Conservation (phyloP, 2,797 vertebrate species). For the Nannoperca australis region DNA sequence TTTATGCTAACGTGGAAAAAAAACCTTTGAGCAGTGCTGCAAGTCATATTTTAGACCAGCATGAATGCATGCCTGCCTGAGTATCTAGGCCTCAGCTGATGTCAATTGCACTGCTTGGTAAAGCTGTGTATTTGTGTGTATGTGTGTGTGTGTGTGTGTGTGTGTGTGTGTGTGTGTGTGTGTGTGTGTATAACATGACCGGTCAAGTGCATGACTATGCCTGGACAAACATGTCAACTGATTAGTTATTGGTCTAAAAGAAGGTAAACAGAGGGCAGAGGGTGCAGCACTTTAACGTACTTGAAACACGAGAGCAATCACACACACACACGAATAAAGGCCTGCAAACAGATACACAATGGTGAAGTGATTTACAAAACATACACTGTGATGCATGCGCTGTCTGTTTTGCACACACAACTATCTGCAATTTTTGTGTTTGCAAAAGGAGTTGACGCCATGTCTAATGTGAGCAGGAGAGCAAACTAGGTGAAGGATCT, state of each 20-base stretch:
- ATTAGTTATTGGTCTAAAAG: conserved; percentile 65
- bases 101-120: conserved; percentile 22
- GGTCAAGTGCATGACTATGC: conserved; percentile 66
- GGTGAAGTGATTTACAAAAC: conserved; percentile 51
- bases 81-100: conserved; percentile 52
- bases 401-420: conserved; percentile 21
- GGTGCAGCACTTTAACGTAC: conserved; percentile 62
- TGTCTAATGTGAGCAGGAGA: conserved; percentile 49
- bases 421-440: conserved; percentile 57
- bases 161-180: conserved; percentile 16
- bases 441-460: conserved; percentile 61
- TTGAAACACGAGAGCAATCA: conserved; percentile 56
- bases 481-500: conserved; percentile 37
- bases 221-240: conserved; percentile 64
- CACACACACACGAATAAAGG: conserved; percentile 5
- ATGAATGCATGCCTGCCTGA: conserved; percentile 15
- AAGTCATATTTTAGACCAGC: conserved; percentile 19
- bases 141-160: conserved; percentile 2
- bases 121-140: neutral
- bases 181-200: conserved; percentile 37
- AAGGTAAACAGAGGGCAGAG: conserved; percentile 58
- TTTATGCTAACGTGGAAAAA: conserved; percentile 26
- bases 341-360: conserved; percentile 23
- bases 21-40: neutral
- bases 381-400: conserved; percentile 9